Evolutionary conservation across 2,113 vertebrate species (phyloP).

Genomic region (Penelope pileata): DNA sequence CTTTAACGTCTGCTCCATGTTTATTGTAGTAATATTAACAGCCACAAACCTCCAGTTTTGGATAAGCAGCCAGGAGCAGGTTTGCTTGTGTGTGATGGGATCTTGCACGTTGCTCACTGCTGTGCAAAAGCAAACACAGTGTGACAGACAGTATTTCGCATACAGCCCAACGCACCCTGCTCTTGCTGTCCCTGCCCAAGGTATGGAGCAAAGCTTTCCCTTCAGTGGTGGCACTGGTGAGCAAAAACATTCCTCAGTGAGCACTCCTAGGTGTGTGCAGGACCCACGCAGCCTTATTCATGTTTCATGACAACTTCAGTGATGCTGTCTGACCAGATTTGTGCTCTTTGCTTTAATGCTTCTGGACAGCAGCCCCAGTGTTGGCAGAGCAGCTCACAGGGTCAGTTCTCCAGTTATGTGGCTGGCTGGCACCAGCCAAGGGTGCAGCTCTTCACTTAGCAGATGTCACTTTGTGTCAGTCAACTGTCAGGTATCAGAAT

Average conservation of each 20-base stretch:
- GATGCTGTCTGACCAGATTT: background rate
- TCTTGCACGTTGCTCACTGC: background rate
- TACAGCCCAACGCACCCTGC: background rate
- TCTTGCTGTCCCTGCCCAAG: background rate
- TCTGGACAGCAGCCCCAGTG: background rate
- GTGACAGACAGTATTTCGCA: background rate
- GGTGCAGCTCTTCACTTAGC: background rate
- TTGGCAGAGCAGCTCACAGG: background rate
- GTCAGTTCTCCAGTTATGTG: background rate
- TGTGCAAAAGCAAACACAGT: background rate
- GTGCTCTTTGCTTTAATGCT: background rate
- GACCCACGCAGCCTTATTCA: background rate
- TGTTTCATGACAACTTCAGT: background rate
- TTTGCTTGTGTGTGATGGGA: background rate
- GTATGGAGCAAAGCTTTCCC: background rate
- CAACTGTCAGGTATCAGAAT: accelerated
- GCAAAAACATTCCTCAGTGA: background rate
- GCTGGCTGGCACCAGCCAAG: background rate
- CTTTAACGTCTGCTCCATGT: background rate
- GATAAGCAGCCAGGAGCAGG: background rate
- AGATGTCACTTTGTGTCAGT: background rate
- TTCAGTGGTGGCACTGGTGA: background rate
- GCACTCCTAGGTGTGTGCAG: background rate
- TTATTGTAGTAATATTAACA: background rate
- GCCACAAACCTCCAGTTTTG: background rate